These are phyloP conservation scores for Microctonus aethiopoides DNA, from an alignment of 2,888 invertebrate species.

Conservation along the genomic window DNA sequence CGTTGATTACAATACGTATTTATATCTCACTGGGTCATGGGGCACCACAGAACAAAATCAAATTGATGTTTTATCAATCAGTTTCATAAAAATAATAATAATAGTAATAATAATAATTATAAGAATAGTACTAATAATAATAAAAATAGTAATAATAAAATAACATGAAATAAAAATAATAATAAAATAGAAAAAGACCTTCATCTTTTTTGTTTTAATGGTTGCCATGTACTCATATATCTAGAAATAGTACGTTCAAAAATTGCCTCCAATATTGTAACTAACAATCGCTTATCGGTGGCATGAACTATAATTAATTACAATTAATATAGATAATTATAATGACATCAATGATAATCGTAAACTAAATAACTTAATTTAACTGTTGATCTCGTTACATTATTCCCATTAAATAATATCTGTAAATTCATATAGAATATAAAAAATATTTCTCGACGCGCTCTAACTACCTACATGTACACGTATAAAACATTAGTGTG, in stretches of 20 bases:
- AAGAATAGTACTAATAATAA: too few species aligned
- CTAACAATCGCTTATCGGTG: constrained; percentile 23
- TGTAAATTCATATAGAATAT: constrained; percentile 58
- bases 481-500: constrained; percentile 53
- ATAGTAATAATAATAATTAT: neutral
- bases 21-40: constrained; percentile 44
- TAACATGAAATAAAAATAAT: too few species aligned
- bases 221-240: constrained; percentile 10
- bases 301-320: constrained; percentile 41
- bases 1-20: constrained; percentile 31
- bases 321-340: constrained; percentile 28
- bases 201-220: neutral
- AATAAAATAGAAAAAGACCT: too few species aligned
- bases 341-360: constrained; percentile 27
- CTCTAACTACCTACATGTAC: constrained; percentile 50
- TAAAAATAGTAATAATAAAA: too few species aligned
- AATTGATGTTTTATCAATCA: neutral
- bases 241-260: constrained; percentile 16
- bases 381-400: constrained; percentile 10
- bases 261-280: constrained; percentile 6
- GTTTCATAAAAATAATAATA: neutral
- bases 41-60: constrained; percentile 42
- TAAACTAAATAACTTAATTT: constrained; percentile 21
- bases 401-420: constrained; percentile 45
- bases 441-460: constrained; percentile 63